Base-by-base conservation (phyloP, 2,888 invertebrate genomes). In the Aethes cnicana region DNA sequence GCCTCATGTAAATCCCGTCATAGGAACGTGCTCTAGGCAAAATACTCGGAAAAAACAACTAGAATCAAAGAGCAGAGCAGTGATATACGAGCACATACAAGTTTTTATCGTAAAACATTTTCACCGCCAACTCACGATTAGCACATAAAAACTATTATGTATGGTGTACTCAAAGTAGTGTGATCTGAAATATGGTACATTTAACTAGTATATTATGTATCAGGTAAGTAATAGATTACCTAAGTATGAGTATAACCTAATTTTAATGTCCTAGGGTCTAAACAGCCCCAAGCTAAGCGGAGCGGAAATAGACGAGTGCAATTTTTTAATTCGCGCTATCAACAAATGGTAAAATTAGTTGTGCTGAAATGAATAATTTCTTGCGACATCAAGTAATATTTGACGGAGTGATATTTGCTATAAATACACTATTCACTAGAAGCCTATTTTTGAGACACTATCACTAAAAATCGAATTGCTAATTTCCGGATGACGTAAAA, bases 251-350 rank as follows among this genome's bases (percentile, higher is more conserved):
- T n/a, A n/a, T n/a, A n/a, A n/a, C n/a, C n/a, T n/a, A n/a, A n/a
- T n/a, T n/a, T n/a, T n/a, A n/a, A n/a, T n/a, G n/a, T 5, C 16
- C 16, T 12, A 14, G 21, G 2, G 16, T 14, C 8, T 9, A n/a
- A 41, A 7, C 33, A 41, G 25, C 17, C 25, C 39, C 50, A 49
- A 58, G 55, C 56, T 61, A 68, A 63, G 61, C 74, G 72, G 70
- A 75, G 61, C 63, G 61, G 58, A 42, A 42, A 41, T 14, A 57
- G 62, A n/a, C 61, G 58, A 54, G 60, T 62, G 71, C 77, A 79
- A 80, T 81, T 73, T 74, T 75, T 74, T 77, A 77, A 81, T 78
- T 77, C 65, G 73, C 68, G 64, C 70, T 66, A 71, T 68, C 66
- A 69, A 61, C 69, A 62, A 69, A 69, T 73, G n/a, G n/a, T n/a